Conservation (phyloP, 2,797 vertebrate genomes). For the Ambastaia sidthimunki region DNA sequence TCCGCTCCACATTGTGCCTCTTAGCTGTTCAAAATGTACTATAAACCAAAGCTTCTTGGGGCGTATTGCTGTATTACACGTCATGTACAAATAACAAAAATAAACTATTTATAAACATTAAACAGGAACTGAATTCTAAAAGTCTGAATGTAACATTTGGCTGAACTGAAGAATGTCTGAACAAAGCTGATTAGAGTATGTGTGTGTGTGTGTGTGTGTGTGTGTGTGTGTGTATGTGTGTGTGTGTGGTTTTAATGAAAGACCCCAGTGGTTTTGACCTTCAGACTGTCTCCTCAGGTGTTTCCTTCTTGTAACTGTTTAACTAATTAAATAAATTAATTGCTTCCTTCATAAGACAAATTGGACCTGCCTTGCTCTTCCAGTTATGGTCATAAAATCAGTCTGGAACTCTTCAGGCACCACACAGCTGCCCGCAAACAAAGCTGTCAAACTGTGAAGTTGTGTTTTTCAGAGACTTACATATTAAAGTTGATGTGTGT, state of each 20-base stretch:
- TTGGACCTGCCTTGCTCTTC: slow-evolving; percentile 27
- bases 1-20: too few relatives aligned
- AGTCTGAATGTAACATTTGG: too few relatives aligned
- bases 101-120: too few relatives aligned
- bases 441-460: not conserved
- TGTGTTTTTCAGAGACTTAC: not conserved
- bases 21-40: too few relatives aligned
- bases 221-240: slow-evolving; percentile 23
- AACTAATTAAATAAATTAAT: slow-evolving; percentile 57
- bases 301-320: slow-evolving; percentile 49
- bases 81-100: too few relatives aligned
- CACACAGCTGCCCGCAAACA: slow-evolving; percentile 15
- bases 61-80: too few relatives aligned
- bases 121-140: too few relatives aligned
- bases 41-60: too few relatives aligned
- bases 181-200: slow-evolving; percentile 18
- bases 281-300: slow-evolving; percentile 36
- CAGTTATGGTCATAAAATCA: slow-evolving; percentile 42
- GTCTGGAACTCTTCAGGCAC: slow-evolving; percentile 10
- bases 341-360: slow-evolving; percentile 51
- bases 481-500: not conserved
- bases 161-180: not conserved
- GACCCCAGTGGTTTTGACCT: slow-evolving; percentile 30
- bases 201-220: slow-evolving; percentile 10
- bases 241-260: slow-evolving; percentile 25